A percentile compares a stretch with the other conserved stretches of the same genome.
phyloP scores from a whole-genome alignment of 2,888 invertebrate genomes.

The Arctia plantaginis region DNA sequence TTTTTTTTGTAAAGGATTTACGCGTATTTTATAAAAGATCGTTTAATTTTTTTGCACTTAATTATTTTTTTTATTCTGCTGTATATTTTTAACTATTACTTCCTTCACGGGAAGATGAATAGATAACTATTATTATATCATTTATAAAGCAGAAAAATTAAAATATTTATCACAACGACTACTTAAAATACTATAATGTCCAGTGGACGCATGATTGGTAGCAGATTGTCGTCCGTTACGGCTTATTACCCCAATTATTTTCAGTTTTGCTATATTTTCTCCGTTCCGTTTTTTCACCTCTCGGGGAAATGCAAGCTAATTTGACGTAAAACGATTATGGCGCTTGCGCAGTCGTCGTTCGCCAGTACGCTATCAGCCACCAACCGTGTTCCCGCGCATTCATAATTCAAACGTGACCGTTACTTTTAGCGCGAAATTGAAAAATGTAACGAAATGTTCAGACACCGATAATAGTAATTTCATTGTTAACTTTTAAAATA shows the following conservation, averaged over 20 bases:
- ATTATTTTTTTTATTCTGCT: background rate
- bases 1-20: no score
- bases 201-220: slow-evolving; percentile 20
- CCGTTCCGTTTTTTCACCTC: slow-evolving; percentile 80
- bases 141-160: background rate
- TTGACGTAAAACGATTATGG: slow-evolving; percentile 76
- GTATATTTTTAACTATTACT: background rate
- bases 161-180: slow-evolving; percentile 3
- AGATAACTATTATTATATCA: background rate
- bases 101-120: background rate
- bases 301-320: slow-evolving; percentile 80
- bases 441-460: slow-evolving; percentile 37
- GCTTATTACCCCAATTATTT: slow-evolving; percentile 74
- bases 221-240: slow-evolving; percentile 50
- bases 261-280: slow-evolving; percentile 77
- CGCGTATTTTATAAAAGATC: no score
- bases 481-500: slow-evolving; percentile 76
- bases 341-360: slow-evolving; percentile 57
- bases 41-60: no score
- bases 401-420: slow-evolving; percentile 48
- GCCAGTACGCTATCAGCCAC: slow-evolving; percentile 70
- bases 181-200: slow-evolving; percentile 12
- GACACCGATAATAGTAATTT: slow-evolving; percentile 45
- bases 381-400: slow-evolving; percentile 69
- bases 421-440: slow-evolving; percentile 56